Base-by-base conservation (phyloP, 2,888 invertebrate species). In the Agriotes lineatus region DNA sequence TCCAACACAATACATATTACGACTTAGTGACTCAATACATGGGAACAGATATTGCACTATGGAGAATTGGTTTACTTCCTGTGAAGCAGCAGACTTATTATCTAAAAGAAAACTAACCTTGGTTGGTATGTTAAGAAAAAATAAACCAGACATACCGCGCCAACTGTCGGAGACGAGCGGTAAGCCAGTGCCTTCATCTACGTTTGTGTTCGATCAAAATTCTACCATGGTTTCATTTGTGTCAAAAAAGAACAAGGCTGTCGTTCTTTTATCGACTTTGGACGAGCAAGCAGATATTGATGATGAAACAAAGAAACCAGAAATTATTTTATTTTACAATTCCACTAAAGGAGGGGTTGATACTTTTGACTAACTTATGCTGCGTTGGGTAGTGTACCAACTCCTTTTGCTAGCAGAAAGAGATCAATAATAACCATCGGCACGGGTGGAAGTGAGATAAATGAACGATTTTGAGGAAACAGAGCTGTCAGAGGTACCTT, bases 71-170 rank as follows among this genome's bases (percentile, higher is more conserved):
- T 42, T 14, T 18, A 16, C 14, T 16, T 42, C 42, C 1, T 16
- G 9, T 42, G 16, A 42, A 18, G 16, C 2, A 7, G 42, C 42
- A 35, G n/a, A n/a, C n/a, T n/a, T n/a, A n/a, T n/a, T n/a, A n/a
- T n/a, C n/a, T n/a, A n/a, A n/a, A n/a, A n/a, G n/a, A 35, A 35
- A 35, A n/a, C 35, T 35, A 35, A 35, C 35, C 9, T 10, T 35
- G 35, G n/a, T n/a, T n/a, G n/a, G n/a, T n/a, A n/a, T n/a, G n/a
- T n/a, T n/a, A n/a, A 35, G 35, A n/a, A 35, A 35, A 35, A 35
- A 35, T n/a, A 35, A 76, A 70, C 56, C 57, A 18, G 67, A 74
- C 44, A 72, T 78, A 39, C 77, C 77, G 22, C 6, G 25, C 10
- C 2, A 35, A n/a, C 35, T 35, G n/a, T n/a, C n/a, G 35, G 35